Evolutionary conservation across 2,113 vertebrate genomes (phyloP).

Genomic region (Aegithalos caudatus): DNA sequence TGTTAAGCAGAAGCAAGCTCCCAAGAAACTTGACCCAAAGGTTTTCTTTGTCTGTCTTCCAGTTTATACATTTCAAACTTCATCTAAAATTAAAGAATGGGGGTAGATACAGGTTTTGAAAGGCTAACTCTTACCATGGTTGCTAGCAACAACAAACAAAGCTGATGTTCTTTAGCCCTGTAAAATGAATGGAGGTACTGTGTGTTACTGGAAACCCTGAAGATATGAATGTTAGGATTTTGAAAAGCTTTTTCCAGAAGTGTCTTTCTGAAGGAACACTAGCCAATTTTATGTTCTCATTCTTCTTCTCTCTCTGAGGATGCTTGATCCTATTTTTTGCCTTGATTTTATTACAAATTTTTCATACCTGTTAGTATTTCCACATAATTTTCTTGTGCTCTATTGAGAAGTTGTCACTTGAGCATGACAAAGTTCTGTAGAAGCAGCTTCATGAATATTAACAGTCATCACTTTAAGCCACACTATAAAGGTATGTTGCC

Average conservation of each 20-base stretch:
- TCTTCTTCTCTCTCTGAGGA: not conserved
- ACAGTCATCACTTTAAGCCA: not conserved
- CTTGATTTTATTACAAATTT: not conserved
- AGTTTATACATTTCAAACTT: not conserved
- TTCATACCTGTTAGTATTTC: not conserved
- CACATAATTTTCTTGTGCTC: not conserved
- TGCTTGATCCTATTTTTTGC: not conserved
- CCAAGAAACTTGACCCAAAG: not conserved
- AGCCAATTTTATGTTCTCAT: not conserved
- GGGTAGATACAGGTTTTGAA: not conserved
- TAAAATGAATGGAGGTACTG: not conserved
- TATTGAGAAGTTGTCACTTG: not conserved
- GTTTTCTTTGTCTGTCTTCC: not conserved
- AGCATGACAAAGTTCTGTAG: not conserved
- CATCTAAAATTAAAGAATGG: slow-evolving; percentile 14
- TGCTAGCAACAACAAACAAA: not conserved
- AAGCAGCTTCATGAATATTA: not conserved
- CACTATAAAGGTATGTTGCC: not conserved
- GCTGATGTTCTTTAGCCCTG: not conserved
- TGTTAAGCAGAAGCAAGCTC: not conserved
- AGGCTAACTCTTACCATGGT: not conserved
- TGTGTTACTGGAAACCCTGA: not conserved
- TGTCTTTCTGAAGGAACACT: not conserved
- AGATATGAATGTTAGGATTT: not conserved
- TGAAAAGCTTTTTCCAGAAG: not conserved